These are phyloP conservation scores for Tipula confusa DNA, from an alignment of 2,888 invertebrate species.

Conservation along the genomic window DNA sequence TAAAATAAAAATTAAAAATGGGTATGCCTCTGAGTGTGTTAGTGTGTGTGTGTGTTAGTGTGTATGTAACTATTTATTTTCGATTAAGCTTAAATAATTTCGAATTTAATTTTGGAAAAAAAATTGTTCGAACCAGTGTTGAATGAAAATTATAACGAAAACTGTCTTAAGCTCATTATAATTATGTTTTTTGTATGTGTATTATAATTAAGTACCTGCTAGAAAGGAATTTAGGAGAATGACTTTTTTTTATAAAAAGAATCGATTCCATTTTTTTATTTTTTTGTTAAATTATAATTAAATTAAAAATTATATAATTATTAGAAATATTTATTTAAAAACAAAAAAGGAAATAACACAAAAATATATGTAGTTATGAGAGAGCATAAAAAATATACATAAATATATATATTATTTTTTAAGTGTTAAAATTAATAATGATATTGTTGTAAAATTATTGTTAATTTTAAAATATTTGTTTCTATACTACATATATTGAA, in stretches of 20 bases:
- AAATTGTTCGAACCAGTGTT: not conserved
- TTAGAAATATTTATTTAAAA: not conserved
- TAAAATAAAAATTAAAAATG: not conserved
- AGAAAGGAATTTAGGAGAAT: not conserved
- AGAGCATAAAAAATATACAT: too few relatives aligned
- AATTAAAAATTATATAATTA: not conserved
- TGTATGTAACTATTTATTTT: slow-evolving; percentile 12
- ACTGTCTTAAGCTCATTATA: not conserved
- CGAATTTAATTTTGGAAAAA: too few relatives aligned
- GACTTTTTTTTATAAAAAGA: not conserved
- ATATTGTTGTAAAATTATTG: not conserved
- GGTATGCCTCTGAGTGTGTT: too few relatives aligned
- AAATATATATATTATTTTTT: not conserved
- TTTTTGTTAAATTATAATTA: not conserved
- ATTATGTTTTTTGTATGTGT: not conserved
- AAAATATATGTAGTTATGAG: too few relatives aligned
- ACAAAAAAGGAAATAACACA: not conserved
- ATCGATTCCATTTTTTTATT: slow-evolving; percentile 13
- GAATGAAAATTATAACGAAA: not conserved
- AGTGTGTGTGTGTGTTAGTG: too few relatives aligned
- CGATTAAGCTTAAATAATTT: slow-evolving; percentile 27
- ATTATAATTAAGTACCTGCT: slow-evolving; percentile 15
- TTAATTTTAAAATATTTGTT: not conserved
- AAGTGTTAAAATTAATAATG: not conserved
- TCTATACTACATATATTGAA: not conserved